These are phyloP conservation scores for Spilarctia lutea DNA, from an alignment of 2,888 invertebrate genomes.

Conservation along the genomic window DNA sequence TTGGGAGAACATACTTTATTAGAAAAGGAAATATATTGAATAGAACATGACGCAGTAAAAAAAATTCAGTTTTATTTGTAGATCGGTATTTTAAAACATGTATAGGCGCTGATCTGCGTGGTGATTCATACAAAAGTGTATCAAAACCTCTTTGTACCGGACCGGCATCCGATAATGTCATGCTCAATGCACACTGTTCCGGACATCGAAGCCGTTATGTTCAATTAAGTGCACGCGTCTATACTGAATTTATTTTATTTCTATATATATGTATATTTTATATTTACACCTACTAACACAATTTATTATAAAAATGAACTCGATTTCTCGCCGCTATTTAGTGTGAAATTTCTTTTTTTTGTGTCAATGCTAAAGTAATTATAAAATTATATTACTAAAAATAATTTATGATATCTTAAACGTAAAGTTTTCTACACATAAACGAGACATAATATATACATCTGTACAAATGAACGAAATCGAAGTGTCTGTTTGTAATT, in stretches of 20 bases:
- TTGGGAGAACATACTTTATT: too few relatives aligned
- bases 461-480: too few relatives aligned
- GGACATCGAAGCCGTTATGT: slow-evolving; percentile 64
- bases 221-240: slow-evolving; percentile 59
- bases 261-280: slow-evolving; percentile 5
- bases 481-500: too few relatives aligned
- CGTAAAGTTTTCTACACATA: too few relatives aligned
- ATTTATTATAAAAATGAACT: neutral
- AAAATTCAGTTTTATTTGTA: neutral
- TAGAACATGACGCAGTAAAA: neutral
- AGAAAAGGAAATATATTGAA: neutral
- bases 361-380: neutral
- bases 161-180: slow-evolving; percentile 55
- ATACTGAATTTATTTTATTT: slow-evolving; percentile 43
- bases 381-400: neutral
- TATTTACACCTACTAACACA: neutral
- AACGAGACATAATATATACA: too few relatives aligned
- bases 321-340: neutral
- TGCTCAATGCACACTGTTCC: slow-evolving; percentile 64
- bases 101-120: slow-evolving; percentile 15
- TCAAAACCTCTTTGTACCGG: slow-evolving; percentile 24
- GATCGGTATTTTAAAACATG: slow-evolving; percentile 1
- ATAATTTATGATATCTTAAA: too few relatives aligned
- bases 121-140: slow-evolving; percentile 39
- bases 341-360: neutral